A percentile compares a stretch with the other conserved stretches of the same genome.
These are phyloP conservation scores for Taurulus bubalis DNA, from an alignment of 2,113 vertebrate species.

Conservation along the genomic window DNA sequence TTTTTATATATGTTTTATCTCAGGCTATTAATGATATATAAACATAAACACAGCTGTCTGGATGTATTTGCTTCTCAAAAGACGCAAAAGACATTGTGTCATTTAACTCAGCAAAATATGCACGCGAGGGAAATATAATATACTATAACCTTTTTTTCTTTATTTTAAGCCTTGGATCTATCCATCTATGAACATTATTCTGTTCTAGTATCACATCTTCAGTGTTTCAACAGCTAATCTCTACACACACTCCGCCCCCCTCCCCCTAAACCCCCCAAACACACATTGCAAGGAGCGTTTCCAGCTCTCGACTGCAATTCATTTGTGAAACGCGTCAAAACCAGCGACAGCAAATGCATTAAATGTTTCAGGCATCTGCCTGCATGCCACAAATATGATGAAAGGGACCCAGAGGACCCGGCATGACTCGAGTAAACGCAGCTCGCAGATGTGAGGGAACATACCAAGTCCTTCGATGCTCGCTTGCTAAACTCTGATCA, in stretches of 20 bases:
- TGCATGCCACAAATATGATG: not conserved
- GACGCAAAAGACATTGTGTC: too few species aligned
- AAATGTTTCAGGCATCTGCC: constrained; percentile 16
- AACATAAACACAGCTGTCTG: too few species aligned
- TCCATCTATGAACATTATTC: too few species aligned
- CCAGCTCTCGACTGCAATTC: not conserved
- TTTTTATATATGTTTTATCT: too few species aligned
- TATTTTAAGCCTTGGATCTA: too few species aligned
- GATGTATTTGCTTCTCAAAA: too few species aligned
- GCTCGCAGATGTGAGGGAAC: not conserved
- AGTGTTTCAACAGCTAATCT: constrained; percentile 11
- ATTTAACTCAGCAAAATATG: too few species aligned
- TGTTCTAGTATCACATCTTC: too few species aligned
- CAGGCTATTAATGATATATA: too few species aligned
- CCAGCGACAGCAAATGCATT: constrained; percentile 14
- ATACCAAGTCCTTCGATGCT: not conserved
- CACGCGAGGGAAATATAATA: too few species aligned
- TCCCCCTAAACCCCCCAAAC: not conserved
- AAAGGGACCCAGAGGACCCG: not conserved
- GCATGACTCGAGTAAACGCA: not conserved
- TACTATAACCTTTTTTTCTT: too few species aligned
- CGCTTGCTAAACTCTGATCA: constrained; percentile 29
- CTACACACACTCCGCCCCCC: not conserved
- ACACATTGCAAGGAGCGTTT: not conserved
- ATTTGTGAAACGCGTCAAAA: constrained; percentile 23